Base-by-base conservation (phyloP, 2,797 vertebrate species). In the Onychomys torridus region DNA sequence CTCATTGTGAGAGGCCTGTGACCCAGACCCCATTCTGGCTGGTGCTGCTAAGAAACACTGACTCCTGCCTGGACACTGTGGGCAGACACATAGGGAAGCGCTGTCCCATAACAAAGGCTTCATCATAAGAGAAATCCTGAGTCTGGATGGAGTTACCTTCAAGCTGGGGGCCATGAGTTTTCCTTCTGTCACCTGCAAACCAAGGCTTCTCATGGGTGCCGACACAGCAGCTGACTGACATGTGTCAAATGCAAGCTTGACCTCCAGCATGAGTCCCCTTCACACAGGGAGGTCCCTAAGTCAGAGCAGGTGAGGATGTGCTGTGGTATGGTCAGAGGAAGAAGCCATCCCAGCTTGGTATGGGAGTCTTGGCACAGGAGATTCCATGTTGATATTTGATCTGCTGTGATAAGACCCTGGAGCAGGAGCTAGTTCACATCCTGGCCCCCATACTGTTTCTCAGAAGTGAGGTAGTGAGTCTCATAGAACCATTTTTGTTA, bases 141-240 rank as follows among this genome's bases (percentile, higher is more conserved):
- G 3, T 49, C 40, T 2, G 0, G 32, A 9, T 43, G 7, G 12
- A 43, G 37, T 69, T n/a, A n/a, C n/a, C n/a, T n/a, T n/a, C n/a
- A n/a, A n/a, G n/a, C n/a, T n/a, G n/a, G n/a, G n/a, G n/a, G n/a
- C n/a, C n/a, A n/a, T n/a, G n/a, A n/a, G n/a, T n/a, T n/a, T n/a
- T n/a, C n/a, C n/a, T n/a, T n/a, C n/a, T n/a, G n/a, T n/a, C n/a
- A n/a, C n/a, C n/a, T n/a, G n/a, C n/a, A n/a, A n/a, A n/a, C n/a
- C n/a, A n/a, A n/a, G n/a, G n/a, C n/a, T n/a, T n/a, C n/a, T n/a
- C n/a, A n/a, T n/a, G n/a, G n/a, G n/a, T n/a, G n/a, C n/a, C n/a
- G n/a, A n/a, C n/a, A n/a, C n/a, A n/a, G n/a, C n/a, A n/a, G n/a
- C n/a, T n/a, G n/a, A n/a, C n/a, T n/a, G n/a, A n/a, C n/a, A n/a